Conservation (phyloP, 2,888 invertebrate genomes). For the Nephrotoma guestfalica region DNA sequence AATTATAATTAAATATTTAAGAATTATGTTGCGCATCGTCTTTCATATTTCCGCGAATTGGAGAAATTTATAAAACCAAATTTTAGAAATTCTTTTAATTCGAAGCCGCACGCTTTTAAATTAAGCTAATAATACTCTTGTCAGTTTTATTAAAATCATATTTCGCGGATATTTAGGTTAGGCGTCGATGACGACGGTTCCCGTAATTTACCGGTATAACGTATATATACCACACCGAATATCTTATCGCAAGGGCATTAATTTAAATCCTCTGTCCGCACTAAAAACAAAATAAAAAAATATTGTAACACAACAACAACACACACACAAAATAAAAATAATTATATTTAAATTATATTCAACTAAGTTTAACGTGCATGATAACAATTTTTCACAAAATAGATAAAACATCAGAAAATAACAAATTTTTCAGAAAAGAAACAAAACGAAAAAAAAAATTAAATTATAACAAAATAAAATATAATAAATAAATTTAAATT, state of each 20-base stretch:
- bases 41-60: background rate
- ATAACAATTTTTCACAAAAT: background rate
- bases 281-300: background rate
- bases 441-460: background rate
- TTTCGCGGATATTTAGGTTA: background rate
- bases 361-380: background rate
- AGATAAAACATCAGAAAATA: background rate
- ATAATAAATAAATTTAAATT: background rate
- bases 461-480: background rate
- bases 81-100: background rate
- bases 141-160: background rate
- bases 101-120: background rate
- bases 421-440: background rate
- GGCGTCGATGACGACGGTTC: background rate
- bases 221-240: background rate
- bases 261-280: background rate
- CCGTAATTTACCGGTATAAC: background rate
- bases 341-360: background rate
- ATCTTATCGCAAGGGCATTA: background rate
- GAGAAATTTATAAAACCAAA: background rate
- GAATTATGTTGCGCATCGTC: background rate
- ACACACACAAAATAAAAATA: background rate
- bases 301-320: background rate
- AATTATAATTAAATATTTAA: background rate
- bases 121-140: background rate